phyloP scores from a whole-genome alignment of 2,888 invertebrate species.

The Thelaira solivaga region DNA sequence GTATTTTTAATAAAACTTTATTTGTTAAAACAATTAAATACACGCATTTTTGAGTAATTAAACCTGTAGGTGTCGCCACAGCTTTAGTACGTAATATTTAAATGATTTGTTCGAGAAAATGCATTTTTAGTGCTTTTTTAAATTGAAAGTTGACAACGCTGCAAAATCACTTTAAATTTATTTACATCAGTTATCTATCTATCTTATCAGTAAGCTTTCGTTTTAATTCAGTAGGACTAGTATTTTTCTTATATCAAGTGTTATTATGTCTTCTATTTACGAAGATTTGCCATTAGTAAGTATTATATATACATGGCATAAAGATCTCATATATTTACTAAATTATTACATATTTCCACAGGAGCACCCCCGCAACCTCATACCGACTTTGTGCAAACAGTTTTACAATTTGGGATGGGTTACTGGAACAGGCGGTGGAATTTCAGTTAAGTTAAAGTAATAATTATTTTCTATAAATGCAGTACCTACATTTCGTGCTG shows the following conservation, averaged over 20 bases:
- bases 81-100: too few species aligned
- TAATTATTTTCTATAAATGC: slow-evolving; percentile 60
- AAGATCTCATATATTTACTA: not conserved
- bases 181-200: not conserved
- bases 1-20: too few species aligned
- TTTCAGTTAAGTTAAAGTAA: slow-evolving; percentile 91
- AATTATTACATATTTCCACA: slow-evolving; percentile 66
- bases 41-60: too few species aligned
- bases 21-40: too few species aligned
- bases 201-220: slow-evolving; percentile 53
- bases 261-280: slow-evolving; percentile 42
- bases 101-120: too few species aligned
- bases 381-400: slow-evolving; percentile 91
- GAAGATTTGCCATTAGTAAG: slow-evolving; percentile 46
- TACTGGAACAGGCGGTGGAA: slow-evolving; percentile 97
- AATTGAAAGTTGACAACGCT: not conserved
- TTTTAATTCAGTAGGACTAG: not conserved
- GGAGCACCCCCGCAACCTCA: slow-evolving; percentile 89
- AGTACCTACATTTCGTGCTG: too few species aligned
- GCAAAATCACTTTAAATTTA: not conserved
- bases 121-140: too few species aligned
- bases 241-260: not conserved
- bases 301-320: not conserved
- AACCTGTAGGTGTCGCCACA: too few species aligned
- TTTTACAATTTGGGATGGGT: slow-evolving; percentile 98